phyloP scores from a whole-genome alignment of 2,113 vertebrate genomes.

The Myrmecobius fasciatus region DNA sequence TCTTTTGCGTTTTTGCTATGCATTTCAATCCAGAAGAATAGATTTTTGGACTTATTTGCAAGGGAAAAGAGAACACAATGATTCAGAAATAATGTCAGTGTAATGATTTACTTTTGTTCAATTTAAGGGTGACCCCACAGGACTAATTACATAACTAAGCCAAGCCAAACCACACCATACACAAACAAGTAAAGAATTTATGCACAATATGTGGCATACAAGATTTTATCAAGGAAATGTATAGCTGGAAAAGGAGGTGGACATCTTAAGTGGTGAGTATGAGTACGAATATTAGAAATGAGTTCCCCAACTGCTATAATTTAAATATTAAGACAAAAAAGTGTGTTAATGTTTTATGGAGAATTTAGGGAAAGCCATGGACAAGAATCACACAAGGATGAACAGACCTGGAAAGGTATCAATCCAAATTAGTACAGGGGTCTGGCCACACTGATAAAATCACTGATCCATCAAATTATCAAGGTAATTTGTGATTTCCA shows the following conservation, averaged over 20 bases:
- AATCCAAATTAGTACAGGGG: background rate
- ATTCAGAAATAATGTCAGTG: background rate
- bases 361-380: background rate
- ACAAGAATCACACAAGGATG: background rate
- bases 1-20: background rate
- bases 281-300: background rate
- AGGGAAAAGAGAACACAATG: background rate
- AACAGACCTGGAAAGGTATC: background rate
- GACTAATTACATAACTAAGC: background rate
- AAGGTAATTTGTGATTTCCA: background rate
- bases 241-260: background rate
- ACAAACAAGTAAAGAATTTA: background rate
- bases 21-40: background rate
- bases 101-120: background rate
- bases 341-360: background rate
- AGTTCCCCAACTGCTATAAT: background rate
- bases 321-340: background rate
- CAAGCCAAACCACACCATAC: background rate
- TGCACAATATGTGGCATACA: background rate
- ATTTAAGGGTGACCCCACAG: background rate
- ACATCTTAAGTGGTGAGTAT: background rate
- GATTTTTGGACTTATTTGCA: background rate
- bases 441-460: background rate
- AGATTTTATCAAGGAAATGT: background rate
- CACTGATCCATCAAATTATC: background rate